These are phyloP conservation scores for Telmatochromis brachygnathus DNA, from an alignment of 2,113 vertebrate species.

Conservation along the genomic window DNA sequence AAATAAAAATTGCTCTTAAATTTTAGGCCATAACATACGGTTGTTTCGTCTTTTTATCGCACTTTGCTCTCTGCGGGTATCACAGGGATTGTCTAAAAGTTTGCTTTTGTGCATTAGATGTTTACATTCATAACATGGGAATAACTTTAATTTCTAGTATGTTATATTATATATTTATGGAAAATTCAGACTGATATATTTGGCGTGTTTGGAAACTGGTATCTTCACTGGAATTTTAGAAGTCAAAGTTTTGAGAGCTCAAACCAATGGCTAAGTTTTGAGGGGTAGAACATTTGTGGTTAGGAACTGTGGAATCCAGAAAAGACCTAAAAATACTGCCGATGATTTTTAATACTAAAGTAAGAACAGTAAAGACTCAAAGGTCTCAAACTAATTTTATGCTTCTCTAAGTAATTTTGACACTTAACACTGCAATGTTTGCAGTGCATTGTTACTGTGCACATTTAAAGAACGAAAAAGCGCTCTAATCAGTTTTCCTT, in stretches of 20 bases:
- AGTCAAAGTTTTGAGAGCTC: neutral
- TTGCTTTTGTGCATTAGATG: neutral
- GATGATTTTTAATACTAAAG: neutral
- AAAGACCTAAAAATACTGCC: neutral
- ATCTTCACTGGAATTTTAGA: neutral
- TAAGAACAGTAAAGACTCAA: neutral
- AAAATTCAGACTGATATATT: neutral
- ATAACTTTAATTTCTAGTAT: neutral
- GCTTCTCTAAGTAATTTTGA: neutral
- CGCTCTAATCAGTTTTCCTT: neutral
- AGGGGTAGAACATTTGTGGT: neutral
- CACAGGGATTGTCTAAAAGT: neutral
- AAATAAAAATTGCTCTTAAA: neutral
- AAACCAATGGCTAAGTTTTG: neutral
- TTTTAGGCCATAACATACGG: neutral
- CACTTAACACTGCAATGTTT: neutral
- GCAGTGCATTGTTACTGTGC: neutral
- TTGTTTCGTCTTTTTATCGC: rapidly evolving
- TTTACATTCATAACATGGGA: neutral
- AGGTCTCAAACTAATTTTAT: neutral
- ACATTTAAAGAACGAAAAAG: neutral
- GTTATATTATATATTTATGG: neutral
- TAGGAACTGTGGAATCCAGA: neutral
- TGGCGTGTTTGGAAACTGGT: neutral
- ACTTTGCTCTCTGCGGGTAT: neutral